Conservation (phyloP, 2,797 vertebrate species). For the Nothura maculosa region DNA sequence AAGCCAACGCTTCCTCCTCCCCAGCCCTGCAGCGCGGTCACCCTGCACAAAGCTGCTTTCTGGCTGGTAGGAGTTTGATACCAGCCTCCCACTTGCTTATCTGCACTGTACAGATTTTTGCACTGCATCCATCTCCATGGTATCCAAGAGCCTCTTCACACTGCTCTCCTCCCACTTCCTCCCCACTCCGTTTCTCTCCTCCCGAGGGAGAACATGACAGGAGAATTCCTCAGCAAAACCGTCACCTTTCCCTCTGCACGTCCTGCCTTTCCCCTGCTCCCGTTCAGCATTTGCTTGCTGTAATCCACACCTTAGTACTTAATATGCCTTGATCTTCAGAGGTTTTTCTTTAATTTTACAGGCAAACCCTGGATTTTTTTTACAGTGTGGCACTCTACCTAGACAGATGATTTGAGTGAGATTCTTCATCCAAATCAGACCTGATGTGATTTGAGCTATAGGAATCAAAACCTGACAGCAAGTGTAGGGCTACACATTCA, state of each 20-base stretch:
- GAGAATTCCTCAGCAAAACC: constrained; percentile 59
- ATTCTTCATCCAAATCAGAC: not conserved
- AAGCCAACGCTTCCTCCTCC: constrained; percentile 38
- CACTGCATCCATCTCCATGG: constrained; percentile 73
- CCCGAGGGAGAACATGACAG: constrained; percentile 23
- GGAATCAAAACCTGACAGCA: not conserved
- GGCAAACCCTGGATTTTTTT: not conserved
- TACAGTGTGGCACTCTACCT: not conserved
- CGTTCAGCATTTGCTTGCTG: constrained; percentile 10
- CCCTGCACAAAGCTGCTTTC: constrained; percentile 39
- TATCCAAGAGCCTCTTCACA: constrained; percentile 66
- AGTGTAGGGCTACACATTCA: not conserved
- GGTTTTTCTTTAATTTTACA: constrained; percentile 1
- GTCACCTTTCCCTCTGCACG: constrained; percentile 14
- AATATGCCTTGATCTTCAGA: not conserved
- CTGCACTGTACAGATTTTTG: constrained; percentile 73
- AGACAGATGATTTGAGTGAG: not conserved
- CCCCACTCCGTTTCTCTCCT: constrained; percentile 58
- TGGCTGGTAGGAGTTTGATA: constrained; percentile 67
- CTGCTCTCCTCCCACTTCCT: constrained; percentile 66
- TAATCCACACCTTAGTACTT: not conserved
- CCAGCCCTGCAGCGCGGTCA: constrained; percentile 35
- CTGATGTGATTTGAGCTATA: not conserved
- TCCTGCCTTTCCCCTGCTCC: not conserved
- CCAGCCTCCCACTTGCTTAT: constrained; percentile 70